phyloP scores from a whole-genome alignment of 64 coral and sea anemone species.

The Montipora foliosa region DNA sequence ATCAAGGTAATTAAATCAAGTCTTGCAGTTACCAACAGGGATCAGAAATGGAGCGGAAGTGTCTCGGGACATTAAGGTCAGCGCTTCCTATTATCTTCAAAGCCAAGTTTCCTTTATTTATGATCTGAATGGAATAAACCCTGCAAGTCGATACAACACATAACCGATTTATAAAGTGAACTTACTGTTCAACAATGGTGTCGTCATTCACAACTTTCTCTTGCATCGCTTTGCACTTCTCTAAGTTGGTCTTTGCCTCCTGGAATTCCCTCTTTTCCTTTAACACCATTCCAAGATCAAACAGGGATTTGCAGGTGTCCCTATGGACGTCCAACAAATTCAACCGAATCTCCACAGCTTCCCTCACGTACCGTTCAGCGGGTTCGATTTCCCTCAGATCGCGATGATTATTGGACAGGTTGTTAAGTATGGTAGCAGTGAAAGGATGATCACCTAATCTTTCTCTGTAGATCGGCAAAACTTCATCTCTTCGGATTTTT shows the following conservation, averaged over 20 bases:
- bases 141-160: no score
- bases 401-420: constrained; percentile 42
- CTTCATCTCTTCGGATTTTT: constrained; percentile 7
- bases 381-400: constrained; percentile 27
- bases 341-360: constrained; percentile 13
- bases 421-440: constrained; percentile 65
- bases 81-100: no score
- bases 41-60: no score
- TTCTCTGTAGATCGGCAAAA: constrained; percentile 58
- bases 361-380: neutral
- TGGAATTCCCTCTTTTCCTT: neutral
- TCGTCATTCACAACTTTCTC: neutral
- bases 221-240: constrained; percentile 39
- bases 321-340: constrained; percentile 33
- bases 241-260: neutral
- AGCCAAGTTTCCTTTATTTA: no score
- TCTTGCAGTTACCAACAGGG: no score
- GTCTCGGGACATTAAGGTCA: no score
- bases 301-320: constrained; percentile 56
- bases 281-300: constrained; percentile 33
- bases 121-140: no score
- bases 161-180: no score
- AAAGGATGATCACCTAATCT: constrained; percentile 72
- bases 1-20: no score
- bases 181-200: neutral